phyloP scores from a whole-genome alignment of 2,113 vertebrate species.

The Trochalopteron elliotii region DNA sequence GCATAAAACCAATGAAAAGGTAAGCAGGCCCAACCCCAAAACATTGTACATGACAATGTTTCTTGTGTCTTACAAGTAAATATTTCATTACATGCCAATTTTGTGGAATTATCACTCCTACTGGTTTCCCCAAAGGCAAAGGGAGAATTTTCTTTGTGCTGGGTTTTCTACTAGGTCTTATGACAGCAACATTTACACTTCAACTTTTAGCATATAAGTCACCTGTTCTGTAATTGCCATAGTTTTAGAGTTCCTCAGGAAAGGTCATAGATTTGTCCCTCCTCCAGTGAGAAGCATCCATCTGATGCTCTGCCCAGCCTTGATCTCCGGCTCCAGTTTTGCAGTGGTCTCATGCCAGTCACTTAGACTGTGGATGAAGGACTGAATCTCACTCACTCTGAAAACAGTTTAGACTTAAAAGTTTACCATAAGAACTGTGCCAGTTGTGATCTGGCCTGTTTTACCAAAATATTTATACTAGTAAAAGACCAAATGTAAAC shows the following conservation, averaged over 20 bases:
- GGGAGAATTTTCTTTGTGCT: background rate
- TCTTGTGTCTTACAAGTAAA: background rate
- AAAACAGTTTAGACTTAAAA: slow-evolving; percentile 20
- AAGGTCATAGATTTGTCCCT: background rate
- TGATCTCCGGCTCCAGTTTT: background rate
- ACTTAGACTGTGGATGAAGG: background rate
- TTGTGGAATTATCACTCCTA: background rate
- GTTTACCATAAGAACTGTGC: background rate
- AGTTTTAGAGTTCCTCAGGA: background rate
- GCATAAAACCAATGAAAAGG: background rate
- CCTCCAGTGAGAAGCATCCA: background rate
- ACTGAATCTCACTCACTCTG: background rate
- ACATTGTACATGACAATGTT: background rate
- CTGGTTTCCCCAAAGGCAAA: background rate
- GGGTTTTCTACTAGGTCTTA: background rate
- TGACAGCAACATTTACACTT: background rate
- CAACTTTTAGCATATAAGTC: background rate
- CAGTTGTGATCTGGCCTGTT: slow-evolving; percentile 1
- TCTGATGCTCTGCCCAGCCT: background rate
- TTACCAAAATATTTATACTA: slow-evolving; percentile 49
- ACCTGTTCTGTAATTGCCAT: background rate
- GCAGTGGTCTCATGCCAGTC: background rate
- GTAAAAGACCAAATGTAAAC: slow-evolving; percentile 36
- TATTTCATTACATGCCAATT: background rate
- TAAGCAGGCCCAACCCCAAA: background rate